Percentiles rank a stretch among this genome's conserved stretches.
Conservation (phyloP, 2,888 invertebrate species). For the Antheraea yamamai region DNA sequence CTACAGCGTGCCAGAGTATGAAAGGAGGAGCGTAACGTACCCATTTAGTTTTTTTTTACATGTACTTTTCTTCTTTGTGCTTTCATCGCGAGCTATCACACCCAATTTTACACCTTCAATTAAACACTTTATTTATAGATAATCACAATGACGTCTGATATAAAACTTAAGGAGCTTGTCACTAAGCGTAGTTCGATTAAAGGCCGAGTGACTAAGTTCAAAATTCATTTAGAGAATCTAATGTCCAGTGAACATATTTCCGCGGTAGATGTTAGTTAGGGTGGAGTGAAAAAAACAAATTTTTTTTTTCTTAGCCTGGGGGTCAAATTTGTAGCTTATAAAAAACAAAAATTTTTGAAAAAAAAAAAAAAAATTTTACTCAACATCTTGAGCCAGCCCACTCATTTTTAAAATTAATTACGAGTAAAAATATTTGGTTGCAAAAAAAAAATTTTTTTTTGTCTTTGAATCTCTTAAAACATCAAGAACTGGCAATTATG, state of each 20-base stretch:
- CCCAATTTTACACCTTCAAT: neutral
- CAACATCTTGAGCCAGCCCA: no score
- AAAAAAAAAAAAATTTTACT: no score
- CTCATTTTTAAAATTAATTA: no score
- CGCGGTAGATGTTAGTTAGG: neutral
- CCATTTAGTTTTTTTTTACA: neutral
- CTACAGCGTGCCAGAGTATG: neutral
- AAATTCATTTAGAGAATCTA: neutral
- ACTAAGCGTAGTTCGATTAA: neutral
- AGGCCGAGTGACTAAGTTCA: neutral
- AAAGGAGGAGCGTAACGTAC: neutral
- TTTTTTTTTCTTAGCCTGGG: no score
- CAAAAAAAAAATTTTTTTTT: no score
- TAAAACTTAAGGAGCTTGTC: neutral
- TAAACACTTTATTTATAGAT: neutral
- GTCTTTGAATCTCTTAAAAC: no score
- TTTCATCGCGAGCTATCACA: neutral
- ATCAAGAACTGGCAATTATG: no score
- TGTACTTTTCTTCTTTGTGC: neutral
- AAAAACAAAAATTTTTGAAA: no score
- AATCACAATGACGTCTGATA: neutral
- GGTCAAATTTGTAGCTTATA: no score
- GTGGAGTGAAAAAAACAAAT: no score
- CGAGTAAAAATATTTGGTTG: no score
- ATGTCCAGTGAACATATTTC: neutral